phyloP scores from a whole-genome alignment of 2,113 vertebrate species.

The Sceloporus undulatus region DNA sequence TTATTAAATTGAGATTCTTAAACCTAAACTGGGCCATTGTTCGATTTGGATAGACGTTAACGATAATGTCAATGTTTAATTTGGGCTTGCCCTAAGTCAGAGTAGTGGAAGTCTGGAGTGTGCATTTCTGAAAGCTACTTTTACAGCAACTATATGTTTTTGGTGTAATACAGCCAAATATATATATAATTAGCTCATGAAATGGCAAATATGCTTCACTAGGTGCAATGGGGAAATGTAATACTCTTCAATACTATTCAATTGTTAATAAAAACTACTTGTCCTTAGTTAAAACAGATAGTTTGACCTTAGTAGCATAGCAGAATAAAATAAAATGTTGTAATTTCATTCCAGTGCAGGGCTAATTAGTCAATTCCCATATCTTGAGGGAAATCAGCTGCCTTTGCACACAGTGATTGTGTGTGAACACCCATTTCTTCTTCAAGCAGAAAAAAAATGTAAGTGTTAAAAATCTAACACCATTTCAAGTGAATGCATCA shows the following conservation, averaged over 20 bases:
- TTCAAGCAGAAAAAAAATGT: constrained; percentile 58
- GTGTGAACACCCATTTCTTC: constrained; percentile 60
- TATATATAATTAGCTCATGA: neutral
- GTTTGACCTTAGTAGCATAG: constrained; percentile 41
- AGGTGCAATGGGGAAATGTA: constrained; percentile 45
- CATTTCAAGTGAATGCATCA: constrained; percentile 69
- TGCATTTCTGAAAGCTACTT: constrained; percentile 58
- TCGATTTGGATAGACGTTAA: too few relatives aligned
- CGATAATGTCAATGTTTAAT: neutral
- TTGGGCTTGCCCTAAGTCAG: neutral
- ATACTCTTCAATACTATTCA: neutral
- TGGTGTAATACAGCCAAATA: constrained; percentile 52
- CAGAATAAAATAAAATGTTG: constrained; percentile 6
- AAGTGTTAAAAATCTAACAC: constrained; percentile 61
- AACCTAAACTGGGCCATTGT: neutral
- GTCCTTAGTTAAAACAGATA: constrained; percentile 50
- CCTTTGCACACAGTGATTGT: constrained; percentile 48
- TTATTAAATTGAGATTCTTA: neutral
- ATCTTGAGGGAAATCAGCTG: constrained; percentile 30
- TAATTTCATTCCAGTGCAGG: constrained; percentile 56
- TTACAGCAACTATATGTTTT: constrained; percentile 46
- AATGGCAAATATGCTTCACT: constrained; percentile 42
- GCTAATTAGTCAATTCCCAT: constrained; percentile 55
- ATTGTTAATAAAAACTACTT: neutral
- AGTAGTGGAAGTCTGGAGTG: constrained; percentile 43